Evolutionary conservation across 2,113 vertebrate species (phyloP).

Genomic region (Pelecanus crispus): DNA sequence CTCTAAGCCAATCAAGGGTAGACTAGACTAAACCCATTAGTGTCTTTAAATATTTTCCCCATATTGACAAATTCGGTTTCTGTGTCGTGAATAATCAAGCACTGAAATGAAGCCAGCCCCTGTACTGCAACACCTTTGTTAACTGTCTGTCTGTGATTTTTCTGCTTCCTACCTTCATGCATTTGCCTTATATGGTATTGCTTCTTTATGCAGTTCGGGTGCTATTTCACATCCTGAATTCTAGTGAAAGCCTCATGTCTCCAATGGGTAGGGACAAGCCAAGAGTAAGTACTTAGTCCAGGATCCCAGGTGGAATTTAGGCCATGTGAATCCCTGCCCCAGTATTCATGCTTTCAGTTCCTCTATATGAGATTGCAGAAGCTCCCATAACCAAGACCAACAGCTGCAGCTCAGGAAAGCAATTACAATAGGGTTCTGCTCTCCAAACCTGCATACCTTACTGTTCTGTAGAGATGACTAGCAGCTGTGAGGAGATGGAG

Average conservation of each 20-base stretch:
- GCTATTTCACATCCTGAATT: not conserved
- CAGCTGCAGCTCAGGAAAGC: not conserved
- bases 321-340: not conserved
- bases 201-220: not conserved
- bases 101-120: not conserved
- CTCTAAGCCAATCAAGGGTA: too few relatives aligned
- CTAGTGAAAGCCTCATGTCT: not conserved
- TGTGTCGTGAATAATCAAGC: not conserved
- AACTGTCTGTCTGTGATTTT: not conserved
- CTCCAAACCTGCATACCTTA: not conserved
- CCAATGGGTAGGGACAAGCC: not conserved
- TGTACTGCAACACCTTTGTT: not conserved
- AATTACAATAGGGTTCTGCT: not conserved
- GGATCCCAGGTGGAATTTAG: not conserved
- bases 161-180: not conserved
- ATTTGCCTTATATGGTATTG: not conserved
- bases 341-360: not conserved
- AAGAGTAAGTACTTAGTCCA: not conserved
- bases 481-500: not conserved
- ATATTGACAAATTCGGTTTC: not conserved
- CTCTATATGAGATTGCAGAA: not conserved
- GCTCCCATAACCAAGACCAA: not conserved
- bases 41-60: constrained; percentile 17
- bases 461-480: not conserved
- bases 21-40: too few relatives aligned